A percentile compares a stretch with the other conserved stretches of the same genome.
phyloP scores from a whole-genome alignment of 2,888 invertebrate genomes.

The Muschampia plurimacula region DNA sequence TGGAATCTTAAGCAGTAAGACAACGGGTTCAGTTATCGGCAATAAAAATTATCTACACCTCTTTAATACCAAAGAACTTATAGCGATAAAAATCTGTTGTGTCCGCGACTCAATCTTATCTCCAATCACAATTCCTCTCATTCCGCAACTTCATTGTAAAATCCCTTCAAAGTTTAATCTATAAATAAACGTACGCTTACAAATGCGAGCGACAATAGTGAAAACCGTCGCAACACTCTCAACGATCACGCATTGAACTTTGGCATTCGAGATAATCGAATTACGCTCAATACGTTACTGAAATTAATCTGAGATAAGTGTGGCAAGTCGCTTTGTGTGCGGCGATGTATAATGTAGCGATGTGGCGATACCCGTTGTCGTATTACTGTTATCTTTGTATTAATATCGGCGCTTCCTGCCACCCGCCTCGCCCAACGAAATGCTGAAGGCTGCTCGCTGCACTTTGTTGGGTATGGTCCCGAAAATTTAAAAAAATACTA shows the following conservation, averaged over 20 bases:
- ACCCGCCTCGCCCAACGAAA: constrained; percentile 53
- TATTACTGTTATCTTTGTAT: constrained; percentile 59
- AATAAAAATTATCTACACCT: neutral
- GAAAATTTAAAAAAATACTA: neutral
- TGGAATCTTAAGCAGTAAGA: neutral
- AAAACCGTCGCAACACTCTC: constrained; percentile 15
- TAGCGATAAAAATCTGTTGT: constrained; percentile 3
- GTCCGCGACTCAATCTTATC: constrained; percentile 4
- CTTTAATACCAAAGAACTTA: neutral
- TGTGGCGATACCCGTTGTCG: constrained; percentile 57
- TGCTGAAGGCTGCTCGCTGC: neutral
- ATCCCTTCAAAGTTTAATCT: neutral
- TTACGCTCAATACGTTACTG: constrained; percentile 61
- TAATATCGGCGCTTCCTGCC: constrained; percentile 62
- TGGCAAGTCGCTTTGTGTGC: constrained; percentile 33
- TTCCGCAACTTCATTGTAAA: constrained; percentile 6
- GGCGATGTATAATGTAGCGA: constrained; percentile 63
- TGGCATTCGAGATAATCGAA: constrained; percentile 67
- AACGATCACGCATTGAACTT: constrained; percentile 56
- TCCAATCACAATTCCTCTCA: constrained; percentile 5
- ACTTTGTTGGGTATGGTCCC: neutral
- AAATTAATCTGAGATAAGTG: constrained; percentile 56
- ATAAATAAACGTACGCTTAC: constrained; percentile 19
- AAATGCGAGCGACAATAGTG: constrained; percentile 11
- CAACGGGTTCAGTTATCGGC: neutral